phyloP scores from a whole-genome alignment of 1,140 invertebrate genomes.

The Atta cephalotes region DNA sequence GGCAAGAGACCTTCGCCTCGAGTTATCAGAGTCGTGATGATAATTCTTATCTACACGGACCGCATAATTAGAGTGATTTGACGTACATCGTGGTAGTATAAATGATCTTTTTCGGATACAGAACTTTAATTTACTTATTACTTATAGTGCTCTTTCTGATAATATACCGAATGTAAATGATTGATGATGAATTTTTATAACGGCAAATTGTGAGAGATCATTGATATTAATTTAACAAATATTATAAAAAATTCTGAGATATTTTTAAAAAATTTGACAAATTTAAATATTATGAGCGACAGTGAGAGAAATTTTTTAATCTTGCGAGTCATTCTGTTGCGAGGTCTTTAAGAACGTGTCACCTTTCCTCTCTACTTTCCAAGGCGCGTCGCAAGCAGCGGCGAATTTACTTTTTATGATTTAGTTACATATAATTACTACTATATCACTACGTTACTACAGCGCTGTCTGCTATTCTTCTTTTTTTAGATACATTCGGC shows the following conservation, averaged over 20 bases:
- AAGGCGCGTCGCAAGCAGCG: slow-evolving; percentile 71
- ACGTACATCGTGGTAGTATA: background rate
- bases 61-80: background rate
- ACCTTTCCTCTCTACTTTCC: slow-evolving; percentile 77
- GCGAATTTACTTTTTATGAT: slow-evolving; percentile 68
- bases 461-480: slow-evolving; percentile 73
- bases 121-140: background rate
- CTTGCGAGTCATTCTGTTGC: background rate
- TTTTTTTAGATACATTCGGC: slow-evolving; percentile 62
- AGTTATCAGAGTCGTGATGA: slow-evolving; percentile 26
- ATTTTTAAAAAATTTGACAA: background rate
- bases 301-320: background rate
- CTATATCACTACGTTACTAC: slow-evolving; percentile 69
- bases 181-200: background rate
- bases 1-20: slow-evolving; percentile 10
- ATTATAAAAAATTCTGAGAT: background rate
- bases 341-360: slow-evolving; percentile 44
- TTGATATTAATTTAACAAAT: background rate
- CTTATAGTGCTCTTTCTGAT: background rate
- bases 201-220: background rate
- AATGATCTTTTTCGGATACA: background rate
- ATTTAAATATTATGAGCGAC: background rate
- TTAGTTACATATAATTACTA: slow-evolving; percentile 71
- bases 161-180: too few species aligned
- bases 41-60: background rate